A percentile compares a stretch with the other conserved stretches of the same genome.
Evolutionary conservation across 2,113 vertebrate species (phyloP).

Genomic region (Paraplagusia blochii): DNA sequence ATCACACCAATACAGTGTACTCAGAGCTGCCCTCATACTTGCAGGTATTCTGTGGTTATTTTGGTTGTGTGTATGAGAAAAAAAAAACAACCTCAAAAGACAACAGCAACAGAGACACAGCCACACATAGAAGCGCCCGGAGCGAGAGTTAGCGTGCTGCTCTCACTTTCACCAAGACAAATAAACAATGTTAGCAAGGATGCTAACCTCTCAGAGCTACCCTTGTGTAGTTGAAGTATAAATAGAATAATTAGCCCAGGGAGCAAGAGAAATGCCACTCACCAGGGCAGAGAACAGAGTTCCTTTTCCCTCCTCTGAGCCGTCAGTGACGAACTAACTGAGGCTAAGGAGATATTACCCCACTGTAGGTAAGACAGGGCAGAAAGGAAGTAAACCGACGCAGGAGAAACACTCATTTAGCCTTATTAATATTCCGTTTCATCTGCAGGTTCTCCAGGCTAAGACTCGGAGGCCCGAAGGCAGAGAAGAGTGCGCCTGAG

Average conservation of each 20-base stretch:
- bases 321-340: slow-evolving; percentile 19
- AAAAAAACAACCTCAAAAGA: background rate
- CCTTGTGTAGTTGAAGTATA: slow-evolving; percentile 52
- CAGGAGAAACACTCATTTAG: slow-evolving; percentile 27
- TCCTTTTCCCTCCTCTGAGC: slow-evolving; percentile 29
- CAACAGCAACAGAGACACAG: slow-evolving; percentile 1
- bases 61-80: background rate
- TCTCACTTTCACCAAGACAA: slow-evolving; percentile 64
- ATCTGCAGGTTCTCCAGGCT: slow-evolving; percentile 31
- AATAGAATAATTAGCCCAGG: slow-evolving; percentile 72
- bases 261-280: slow-evolving; percentile 68
- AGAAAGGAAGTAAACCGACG: slow-evolving; percentile 2
- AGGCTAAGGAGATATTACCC: slow-evolving; percentile 20
- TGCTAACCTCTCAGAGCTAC: slow-evolving; percentile 66
- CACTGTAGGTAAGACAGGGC: background rate
- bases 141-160: slow-evolving; percentile 48
- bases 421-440: slow-evolving; percentile 51
- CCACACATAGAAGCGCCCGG: slow-evolving; percentile 37
- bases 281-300: slow-evolving; percentile 42
- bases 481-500: slow-evolving; percentile 12
- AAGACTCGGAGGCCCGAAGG: slow-evolving; percentile 14
- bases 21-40: too few species aligned
- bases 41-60: background rate
- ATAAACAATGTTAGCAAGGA: slow-evolving; percentile 66
- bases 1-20: too few species aligned